phyloP scores from a whole-genome alignment of 2,797 vertebrate species.

The Ptychobarbus kaznakovi region DNA sequence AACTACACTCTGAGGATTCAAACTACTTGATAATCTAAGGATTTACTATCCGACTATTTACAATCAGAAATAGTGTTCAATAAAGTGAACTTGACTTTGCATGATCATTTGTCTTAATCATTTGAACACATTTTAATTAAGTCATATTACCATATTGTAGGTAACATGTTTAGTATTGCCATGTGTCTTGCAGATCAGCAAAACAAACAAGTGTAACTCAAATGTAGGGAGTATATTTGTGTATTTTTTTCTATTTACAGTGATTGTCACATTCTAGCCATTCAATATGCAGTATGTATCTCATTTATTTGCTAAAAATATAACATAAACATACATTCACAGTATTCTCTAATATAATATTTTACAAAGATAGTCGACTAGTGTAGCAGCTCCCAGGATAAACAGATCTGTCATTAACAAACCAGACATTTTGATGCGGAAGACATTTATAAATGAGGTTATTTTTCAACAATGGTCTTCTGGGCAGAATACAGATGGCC shows the following conservation, averaged over 20 bases:
- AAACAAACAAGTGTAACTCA: background rate
- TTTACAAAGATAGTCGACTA: background rate
- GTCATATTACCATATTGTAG: background rate
- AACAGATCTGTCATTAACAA: constrained; percentile 24
- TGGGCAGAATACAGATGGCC: constrained; percentile 76
- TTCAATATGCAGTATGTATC: background rate
- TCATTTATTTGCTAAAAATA: background rate
- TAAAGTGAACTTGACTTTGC: background rate
- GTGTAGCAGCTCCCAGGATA: background rate
- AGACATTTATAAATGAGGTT: constrained; percentile 7
- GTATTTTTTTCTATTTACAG: background rate
- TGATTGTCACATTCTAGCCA: background rate
- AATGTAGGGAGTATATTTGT: too few relatives aligned
- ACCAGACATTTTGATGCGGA: constrained; percentile 19
- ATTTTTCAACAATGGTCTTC: constrained; percentile 77
- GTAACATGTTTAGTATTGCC: background rate
- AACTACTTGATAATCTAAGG: background rate
- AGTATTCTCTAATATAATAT: background rate
- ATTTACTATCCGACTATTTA: background rate
- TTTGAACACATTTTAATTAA: background rate
- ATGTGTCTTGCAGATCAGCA: background rate
- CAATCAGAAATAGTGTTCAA: background rate
- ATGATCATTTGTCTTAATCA: background rate
- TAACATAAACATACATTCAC: background rate
- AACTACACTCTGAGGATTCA: constrained; percentile 74